Evolutionary conservation across 2,888 invertebrate genomes (phyloP), one percentile per base, ranked within the genome.

Genomic region (Eupeodes latifasciatus): DNA sequence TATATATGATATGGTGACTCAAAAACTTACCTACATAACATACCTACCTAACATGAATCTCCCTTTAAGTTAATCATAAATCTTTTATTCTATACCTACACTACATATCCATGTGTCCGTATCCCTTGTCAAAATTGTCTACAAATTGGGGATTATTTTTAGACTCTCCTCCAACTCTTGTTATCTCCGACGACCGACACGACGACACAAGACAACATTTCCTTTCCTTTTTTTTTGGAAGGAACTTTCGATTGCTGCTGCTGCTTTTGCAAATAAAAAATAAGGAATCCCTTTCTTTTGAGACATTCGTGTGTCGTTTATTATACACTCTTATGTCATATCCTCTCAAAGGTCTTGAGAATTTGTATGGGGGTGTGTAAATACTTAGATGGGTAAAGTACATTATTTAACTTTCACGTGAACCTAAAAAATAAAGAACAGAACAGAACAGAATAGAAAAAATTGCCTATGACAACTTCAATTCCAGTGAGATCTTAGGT

Each of bases 401-500:
- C 62, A 40, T 40, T 66, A 47, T 49, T 66, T 66, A 47, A 47
- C 66, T 47, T 66, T 66, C 47, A 66, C 47, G 66, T 27, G 47
- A 62, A 44, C 40, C 9, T 27, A 0, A 53, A 51, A 69, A 10
- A 36, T 34, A 36, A 36, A 71, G 10, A 71, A 40, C 2, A 27
- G 27, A 27, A 27, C 27, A 27, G 27, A 27, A 19, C 19, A 19
- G 19, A 27, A 19, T 1, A 19, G 19, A 2, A 16, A 66, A 19
- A 44, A 40, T 10, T 14, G 19, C 75, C 75, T 62, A 75, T 75
- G 75, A 62, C 75, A 75, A 75, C 62, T 51, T 49, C 36, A 74
- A 44, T 49, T 61, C 16, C 7, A 74, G 47, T 75, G 62, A 36
- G 62, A 19, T 62, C 34, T 44, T 12, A 55, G 27, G 14, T 19